Percentiles rank a stretch among this genome's conserved stretches.
phyloP scores from a whole-genome alignment of 2,888 invertebrate species.

The Spodoptera picta region DNA sequence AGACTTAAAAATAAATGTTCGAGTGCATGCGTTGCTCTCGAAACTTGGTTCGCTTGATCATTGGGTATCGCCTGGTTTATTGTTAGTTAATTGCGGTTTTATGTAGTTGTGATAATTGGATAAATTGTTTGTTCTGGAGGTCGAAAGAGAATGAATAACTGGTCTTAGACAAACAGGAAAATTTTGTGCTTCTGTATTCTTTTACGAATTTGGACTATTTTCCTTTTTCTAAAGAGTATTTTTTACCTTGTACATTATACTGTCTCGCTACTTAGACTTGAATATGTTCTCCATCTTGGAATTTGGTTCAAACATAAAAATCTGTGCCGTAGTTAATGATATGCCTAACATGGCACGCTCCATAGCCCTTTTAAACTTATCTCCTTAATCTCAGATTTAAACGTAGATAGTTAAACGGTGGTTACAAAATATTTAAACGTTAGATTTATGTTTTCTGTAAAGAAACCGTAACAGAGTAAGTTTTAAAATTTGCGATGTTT shows the following conservation, averaged over 20 bases:
- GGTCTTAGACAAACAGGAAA: neutral
- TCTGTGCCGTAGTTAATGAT: constrained; percentile 37
- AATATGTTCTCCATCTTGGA: constrained; percentile 22
- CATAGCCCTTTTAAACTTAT: constrained; percentile 46
- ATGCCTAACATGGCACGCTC: constrained; percentile 47
- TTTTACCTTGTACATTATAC: no score
- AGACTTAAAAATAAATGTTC: constrained; percentile 58
- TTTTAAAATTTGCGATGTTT: constrained; percentile 21
- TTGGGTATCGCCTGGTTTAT: constrained; percentile 23
- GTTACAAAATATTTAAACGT: constrained; percentile 50
- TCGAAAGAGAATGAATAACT: constrained; percentile 3
- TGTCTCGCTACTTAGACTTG: no score
- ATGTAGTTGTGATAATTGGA: constrained; percentile 32
- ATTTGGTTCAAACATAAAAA: constrained; percentile 31
- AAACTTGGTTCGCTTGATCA: constrained; percentile 41
- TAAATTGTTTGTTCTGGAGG: constrained; percentile 14
- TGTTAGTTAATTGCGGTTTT: constrained; percentile 35
- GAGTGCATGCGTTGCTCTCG: constrained; percentile 38
- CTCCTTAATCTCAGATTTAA: constrained; percentile 41
- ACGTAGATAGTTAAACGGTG: constrained; percentile 39
- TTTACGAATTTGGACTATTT: neutral
- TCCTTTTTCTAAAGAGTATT: no score
- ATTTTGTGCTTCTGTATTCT: constrained; percentile 5
- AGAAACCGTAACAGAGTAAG: constrained; percentile 12
- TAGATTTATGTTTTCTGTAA: constrained; percentile 35